Evolutionary conservation across 1,140 invertebrate species (phyloP), one percentile per base, ranked within the genome.

Genomic region (Zaprionus davidi): DNA sequence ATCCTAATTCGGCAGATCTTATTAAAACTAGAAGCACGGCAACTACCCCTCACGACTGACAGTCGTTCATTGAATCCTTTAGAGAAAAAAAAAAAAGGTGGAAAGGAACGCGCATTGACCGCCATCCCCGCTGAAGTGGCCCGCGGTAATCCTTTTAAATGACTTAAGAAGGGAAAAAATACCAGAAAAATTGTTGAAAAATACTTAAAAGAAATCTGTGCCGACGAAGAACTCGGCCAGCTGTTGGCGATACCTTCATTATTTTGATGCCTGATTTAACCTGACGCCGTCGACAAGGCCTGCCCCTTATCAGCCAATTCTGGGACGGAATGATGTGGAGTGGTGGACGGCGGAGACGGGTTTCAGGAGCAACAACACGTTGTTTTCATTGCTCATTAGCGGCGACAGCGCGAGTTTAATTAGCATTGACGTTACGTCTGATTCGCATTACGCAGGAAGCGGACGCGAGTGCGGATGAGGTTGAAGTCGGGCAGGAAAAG

Each of bases 381-480:
- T 91, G 87, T 91, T 91, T 91, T 91, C 87, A 91, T 91, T 91
- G 87, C 83, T 91, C 87, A 91, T 91, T 91, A 91, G 87, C 81
- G 86, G 86, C 82, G 84, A 87, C 84, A 84, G 84, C 84, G 86
- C 85, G 86, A 88, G 86, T 88, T 88, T 88, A 88, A 88, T 88
- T 88, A 90, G 84, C 84, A 88, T 77, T 83, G 84, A 88, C 84
- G 85, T 81, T 73, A 68, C 76, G 65, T 86, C 82, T 81, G 84
- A 81, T 68, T 66, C 60, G 64, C 53, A 63, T 71, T 74, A 51
- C 53, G 68, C 20, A 24, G 46, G 46, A 51, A 22, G 46, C 46
- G 41, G 41, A 17, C 15, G 15, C 38, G 15, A 17, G 9, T 34
- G 41, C 41, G 41, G 38, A 41, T 41, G 38, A 5, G 38, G 38